These are phyloP conservation scores for Spea multiplicata DNA, from an alignment of 2,113 vertebrate species.

Conservation along the genomic window DNA sequence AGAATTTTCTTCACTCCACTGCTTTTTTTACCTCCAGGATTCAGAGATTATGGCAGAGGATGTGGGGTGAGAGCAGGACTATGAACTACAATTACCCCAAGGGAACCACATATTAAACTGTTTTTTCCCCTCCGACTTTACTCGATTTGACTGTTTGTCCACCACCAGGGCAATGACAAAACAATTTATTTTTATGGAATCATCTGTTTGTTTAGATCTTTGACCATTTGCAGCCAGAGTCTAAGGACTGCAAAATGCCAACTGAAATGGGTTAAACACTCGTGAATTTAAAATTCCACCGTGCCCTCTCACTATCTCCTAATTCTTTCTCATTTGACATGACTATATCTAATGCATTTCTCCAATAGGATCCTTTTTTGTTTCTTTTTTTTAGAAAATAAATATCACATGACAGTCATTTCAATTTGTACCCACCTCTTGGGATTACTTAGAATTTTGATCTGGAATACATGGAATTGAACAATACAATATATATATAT, in stretches of 20 bases:
- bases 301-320: background rate
- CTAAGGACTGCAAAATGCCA: background rate
- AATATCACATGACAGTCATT: no score
- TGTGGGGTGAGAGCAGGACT: constrained; percentile 72
- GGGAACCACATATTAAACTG: constrained; percentile 90
- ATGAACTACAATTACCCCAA: constrained; percentile 80
- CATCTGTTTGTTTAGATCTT: constrained; percentile 34
- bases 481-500: no score
- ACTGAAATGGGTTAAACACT: constrained; percentile 17
- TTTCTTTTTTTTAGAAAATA: no score
- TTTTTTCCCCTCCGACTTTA: constrained; percentile 71
- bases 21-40: constrained; percentile 91
- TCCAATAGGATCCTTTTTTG: background rate
- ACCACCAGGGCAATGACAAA: constrained; percentile 65
- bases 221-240: constrained; percentile 29
- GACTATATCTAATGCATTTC: background rate
- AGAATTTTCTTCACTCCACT: constrained; percentile 95
- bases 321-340: background rate
- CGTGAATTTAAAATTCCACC: background rate
- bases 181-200: constrained; percentile 67
- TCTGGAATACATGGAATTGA: no score
- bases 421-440: no score
- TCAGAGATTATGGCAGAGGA: constrained; percentile 81
- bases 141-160: constrained; percentile 71
- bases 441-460: no score